Base-by-base conservation (phyloP, 1,140 invertebrate species). In the Drosophila burlai region DNA sequence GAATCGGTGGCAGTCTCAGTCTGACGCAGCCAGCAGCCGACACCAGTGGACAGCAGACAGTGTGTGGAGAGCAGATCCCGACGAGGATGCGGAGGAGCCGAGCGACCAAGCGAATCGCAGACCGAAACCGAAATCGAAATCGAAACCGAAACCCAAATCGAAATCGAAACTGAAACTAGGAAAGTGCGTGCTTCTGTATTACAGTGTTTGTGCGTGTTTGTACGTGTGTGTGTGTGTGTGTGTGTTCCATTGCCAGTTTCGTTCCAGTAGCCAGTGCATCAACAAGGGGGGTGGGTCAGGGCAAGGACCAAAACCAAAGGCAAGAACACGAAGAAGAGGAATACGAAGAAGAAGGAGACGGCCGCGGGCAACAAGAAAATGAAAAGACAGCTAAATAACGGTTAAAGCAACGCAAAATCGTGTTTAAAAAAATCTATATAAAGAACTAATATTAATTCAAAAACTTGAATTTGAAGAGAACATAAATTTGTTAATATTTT, bases 11-110 rank as follows among this genome's bases (percentile, higher is more conserved):
- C 77, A 52, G 57, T 29, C 38, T 31, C 38, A 45, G 63, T 66
- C 58, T 63, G 63, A 63, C 64, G 68, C 75, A 76, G 68, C 77
- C 81, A 84, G 81, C 81, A 83, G 81, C 81, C 83, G 79, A 85
- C 63, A 79, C 45, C 54, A 57, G 54, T 57, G 54, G 54, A 57
- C 54, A 57, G 21, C 54, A 57, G 54, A 57, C 54, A 57, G 36
- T 57, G 36, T 57, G 54, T 57, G 36, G 36, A 57, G 54, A 57
- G 54, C 83, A 85, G 83, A 86, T 86, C 83, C 79, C 83, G 83
- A 75, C 81, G 76, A 85, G 76, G 72, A 76, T 73, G 67, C 73
- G 49, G 72, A 66, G 29, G 42, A 50, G 45, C 46, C 68, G 66
- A 67, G 71, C 64, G 49, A 31, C 31, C 36, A 59, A 64, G 15